These are phyloP conservation scores for Cyprinodon diabolis DNA, from an alignment of 2,797 vertebrate genomes.

Conservation along the genomic window DNA sequence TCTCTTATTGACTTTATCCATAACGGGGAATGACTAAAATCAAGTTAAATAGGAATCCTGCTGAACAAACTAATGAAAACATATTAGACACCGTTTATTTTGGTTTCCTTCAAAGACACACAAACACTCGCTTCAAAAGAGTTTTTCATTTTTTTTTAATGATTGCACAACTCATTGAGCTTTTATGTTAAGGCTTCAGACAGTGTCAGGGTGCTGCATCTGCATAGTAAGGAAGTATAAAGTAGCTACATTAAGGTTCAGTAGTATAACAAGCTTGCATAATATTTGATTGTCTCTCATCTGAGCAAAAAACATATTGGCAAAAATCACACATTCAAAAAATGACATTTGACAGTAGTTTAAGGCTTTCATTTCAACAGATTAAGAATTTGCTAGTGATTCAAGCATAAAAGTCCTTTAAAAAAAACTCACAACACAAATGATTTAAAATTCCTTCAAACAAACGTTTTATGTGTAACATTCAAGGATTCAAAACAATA, in stretches of 20 bases:
- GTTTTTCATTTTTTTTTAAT: slow-evolving; percentile 7
- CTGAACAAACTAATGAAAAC: too few species aligned
- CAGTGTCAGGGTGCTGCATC: slow-evolving; percentile 24
- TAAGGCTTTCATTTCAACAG: slow-evolving; percentile 58
- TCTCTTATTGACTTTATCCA: too few species aligned
- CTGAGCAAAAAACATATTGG: background rate
- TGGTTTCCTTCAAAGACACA: background rate
- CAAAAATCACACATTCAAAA: slow-evolving; percentile 41
- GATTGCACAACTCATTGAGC: slow-evolving; percentile 43
- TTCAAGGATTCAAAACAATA: slow-evolving; percentile 5
- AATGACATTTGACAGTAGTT: slow-evolving; percentile 58
- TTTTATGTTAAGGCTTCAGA: slow-evolving; percentile 35
- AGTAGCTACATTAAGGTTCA: slow-evolving; percentile 26
- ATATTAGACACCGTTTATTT: background rate
- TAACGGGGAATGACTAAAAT: too few species aligned
- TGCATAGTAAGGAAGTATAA: slow-evolving; percentile 31
- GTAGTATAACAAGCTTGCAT: slow-evolving; percentile 38
- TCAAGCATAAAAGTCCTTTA: slow-evolving; percentile 12
- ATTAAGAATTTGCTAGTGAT: slow-evolving; percentile 36
- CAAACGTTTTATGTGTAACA: slow-evolving; percentile 27
- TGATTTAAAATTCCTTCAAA: background rate
- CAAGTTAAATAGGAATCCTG: too few species aligned
- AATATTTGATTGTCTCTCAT: slow-evolving; percentile 24
- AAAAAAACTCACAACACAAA: background rate
- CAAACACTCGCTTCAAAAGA: slow-evolving; percentile 14